Base-by-base conservation (phyloP, 2,797 vertebrate species). In the Brachymystax lenok region DNA sequence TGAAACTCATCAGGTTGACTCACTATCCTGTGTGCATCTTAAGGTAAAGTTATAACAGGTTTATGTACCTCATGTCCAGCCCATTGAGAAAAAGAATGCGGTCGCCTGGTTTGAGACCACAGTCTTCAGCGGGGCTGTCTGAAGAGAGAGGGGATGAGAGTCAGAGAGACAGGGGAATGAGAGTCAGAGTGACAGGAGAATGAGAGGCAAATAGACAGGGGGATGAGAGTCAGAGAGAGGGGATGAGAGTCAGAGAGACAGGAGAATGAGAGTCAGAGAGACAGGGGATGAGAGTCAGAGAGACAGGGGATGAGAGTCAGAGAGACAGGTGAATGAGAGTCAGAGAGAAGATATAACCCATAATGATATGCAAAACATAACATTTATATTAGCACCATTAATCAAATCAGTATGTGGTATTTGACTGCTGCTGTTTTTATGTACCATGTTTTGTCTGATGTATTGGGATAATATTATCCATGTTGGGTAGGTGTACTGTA, bases 61-160 rank as follows among this genome's bases (percentile, higher is more conserved):
- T 8, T 24, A 74, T 93, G 88, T 82, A 99, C 98, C 98, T 99
- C 98, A 99, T 99, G 90, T 99, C 98, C 88, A 99, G 92, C 30
- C 98, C 98, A 0, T 99, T 99, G 83, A 99, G 97, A 89, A 99
- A 98, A 64, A 99, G 93, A 86, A 99, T 98, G 10, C 97, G 94
- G 89, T 99, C 96, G 3, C 98, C 97, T 8, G 96, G 86, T 87
- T 95, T 98, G 85, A 99, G 96, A 40, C 96, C 96, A 67, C 97
- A 97, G 40, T 96, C 97, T 82, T 99, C 97, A 0, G 98, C 98
- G 0, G 98, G 98, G 83, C 97, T 99, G 73, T 97, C 98, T 99
- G 84, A 80, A 77, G 83, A 74, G 54, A 59, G 64, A 86, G 40
- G 1, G 7, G 0, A 10, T 40, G 40, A 10, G 8, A 40, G 8